Evolutionary conservation across 2,888 invertebrate genomes (phyloP).

Genomic region (Pristionchus japonicus): DNA sequence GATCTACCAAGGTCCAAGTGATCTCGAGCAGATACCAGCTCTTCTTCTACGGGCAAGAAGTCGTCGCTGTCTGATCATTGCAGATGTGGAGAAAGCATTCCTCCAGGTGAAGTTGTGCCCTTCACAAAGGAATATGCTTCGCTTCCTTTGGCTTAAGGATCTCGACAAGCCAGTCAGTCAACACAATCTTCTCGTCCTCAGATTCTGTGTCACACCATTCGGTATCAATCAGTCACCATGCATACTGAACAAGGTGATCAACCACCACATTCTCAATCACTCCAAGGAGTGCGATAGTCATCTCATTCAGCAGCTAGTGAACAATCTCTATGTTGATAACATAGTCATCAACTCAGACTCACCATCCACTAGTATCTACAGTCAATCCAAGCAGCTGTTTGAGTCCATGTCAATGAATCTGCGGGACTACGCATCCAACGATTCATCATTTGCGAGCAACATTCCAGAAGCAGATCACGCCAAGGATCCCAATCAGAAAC

Average conservation of each 20-base stretch:
- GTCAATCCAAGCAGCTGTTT: constrained; percentile 44
- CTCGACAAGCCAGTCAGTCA: background rate
- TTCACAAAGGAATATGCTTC: background rate
- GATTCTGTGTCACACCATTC: background rate
- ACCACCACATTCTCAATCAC: constrained; percentile 41
- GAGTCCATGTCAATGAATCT: constrained; percentile 31
- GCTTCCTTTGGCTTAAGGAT: background rate
- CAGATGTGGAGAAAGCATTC: constrained; percentile 14
- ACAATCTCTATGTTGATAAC: constrained; percentile 52
- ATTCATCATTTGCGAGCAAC: background rate
- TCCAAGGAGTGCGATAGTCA: background rate
- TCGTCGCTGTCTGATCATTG: background rate
- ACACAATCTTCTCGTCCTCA: background rate
- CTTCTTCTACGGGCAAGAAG: background rate
- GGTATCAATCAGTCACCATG: background rate
- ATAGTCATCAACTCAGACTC: constrained; percentile 17
- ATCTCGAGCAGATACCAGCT: constrained; percentile 27
- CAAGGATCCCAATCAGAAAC: constrained; percentile 13
- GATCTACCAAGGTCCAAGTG: constrained; percentile 43
- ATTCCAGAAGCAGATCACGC: background rate
- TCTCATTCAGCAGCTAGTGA: background rate
- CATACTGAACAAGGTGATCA: constrained; percentile 51
- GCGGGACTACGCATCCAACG: background rate
- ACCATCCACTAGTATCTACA: background rate
- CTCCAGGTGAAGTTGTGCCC: background rate